A percentile compares a stretch with the other conserved stretches of the same genome.
Conservation (phyloP, 2,888 invertebrate species). For the Sarcophaga variegata region DNA sequence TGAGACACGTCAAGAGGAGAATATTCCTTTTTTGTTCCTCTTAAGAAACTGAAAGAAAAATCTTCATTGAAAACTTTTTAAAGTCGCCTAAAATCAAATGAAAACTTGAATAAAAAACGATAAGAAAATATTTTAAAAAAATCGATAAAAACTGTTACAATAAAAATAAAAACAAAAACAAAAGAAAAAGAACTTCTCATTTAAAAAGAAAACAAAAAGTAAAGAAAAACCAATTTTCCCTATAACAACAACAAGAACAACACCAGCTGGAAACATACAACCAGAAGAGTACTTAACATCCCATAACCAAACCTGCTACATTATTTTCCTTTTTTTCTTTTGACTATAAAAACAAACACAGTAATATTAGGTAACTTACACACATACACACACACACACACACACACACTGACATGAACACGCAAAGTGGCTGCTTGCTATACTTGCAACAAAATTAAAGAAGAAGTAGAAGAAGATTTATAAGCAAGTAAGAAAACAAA, state of each 20-base stretch:
- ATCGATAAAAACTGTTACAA: not conserved
- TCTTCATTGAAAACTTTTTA: not conserved
- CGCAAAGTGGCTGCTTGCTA: not conserved
- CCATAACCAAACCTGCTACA: not conserved
- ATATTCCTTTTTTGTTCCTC: not conserved
- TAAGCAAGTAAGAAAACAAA: not conserved
- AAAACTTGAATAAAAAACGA: not conserved
- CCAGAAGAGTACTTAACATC: not conserved
- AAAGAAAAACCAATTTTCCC: conserved; percentile 1
- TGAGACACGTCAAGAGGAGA: too few species aligned
- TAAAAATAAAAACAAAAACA: not conserved
- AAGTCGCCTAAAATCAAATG: not conserved
- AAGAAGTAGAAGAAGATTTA: not conserved
- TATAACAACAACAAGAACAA: conserved; percentile 46
- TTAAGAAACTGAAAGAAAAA: not conserved
- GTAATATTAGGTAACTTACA: not conserved
- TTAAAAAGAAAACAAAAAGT: conserved; percentile 25
- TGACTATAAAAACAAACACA: not conserved
- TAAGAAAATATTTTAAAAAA: not conserved
- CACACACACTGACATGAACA: not conserved
- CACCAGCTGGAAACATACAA: conserved; percentile 54
- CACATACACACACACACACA: not conserved
- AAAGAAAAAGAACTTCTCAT: not conserved
- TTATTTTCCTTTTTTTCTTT: not conserved
- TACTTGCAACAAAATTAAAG: not conserved